Evolutionary conservation across 2,113 vertebrate species (phyloP).

Genomic region (Dendrocopos noguchii): DNA sequence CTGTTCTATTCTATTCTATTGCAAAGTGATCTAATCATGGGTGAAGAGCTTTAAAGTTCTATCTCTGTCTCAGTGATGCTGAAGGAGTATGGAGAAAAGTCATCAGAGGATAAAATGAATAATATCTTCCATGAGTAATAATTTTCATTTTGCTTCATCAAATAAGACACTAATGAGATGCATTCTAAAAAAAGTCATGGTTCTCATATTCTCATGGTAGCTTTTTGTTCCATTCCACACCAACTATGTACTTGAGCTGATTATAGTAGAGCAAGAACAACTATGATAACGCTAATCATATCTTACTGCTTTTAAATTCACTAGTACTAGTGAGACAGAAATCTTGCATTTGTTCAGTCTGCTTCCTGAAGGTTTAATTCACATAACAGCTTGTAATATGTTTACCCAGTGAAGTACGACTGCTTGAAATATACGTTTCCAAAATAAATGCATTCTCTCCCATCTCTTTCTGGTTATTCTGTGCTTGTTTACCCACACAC

Average conservation of each 20-base stretch:
- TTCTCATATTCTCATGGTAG: neutral
- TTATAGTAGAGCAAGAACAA: neutral
- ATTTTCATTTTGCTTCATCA: neutral
- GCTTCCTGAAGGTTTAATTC: neutral
- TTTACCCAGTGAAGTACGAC: neutral
- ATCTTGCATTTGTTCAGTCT: neutral
- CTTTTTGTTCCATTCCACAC: neutral
- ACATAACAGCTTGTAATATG: neutral
- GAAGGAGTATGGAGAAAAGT: neutral
- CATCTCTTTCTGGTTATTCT: neutral
- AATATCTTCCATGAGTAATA: neutral
- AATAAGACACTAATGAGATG: neutral
- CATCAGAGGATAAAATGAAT: neutral
- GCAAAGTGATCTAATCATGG: neutral
- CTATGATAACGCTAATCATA: neutral
- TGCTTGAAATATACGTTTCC: neutral
- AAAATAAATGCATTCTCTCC: neutral
- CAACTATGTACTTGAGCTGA: neutral
- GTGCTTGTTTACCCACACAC: neutral
- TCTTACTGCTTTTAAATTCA: neutral
- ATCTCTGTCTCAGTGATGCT: neutral
- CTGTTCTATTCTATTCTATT: too few relatives aligned
- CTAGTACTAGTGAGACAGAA: neutral
- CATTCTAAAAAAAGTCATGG: neutral
- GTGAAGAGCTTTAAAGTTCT: neutral